Base-by-base conservation (phyloP, 2,888 invertebrate species). In the Trichogramma dendrolimi region DNA sequence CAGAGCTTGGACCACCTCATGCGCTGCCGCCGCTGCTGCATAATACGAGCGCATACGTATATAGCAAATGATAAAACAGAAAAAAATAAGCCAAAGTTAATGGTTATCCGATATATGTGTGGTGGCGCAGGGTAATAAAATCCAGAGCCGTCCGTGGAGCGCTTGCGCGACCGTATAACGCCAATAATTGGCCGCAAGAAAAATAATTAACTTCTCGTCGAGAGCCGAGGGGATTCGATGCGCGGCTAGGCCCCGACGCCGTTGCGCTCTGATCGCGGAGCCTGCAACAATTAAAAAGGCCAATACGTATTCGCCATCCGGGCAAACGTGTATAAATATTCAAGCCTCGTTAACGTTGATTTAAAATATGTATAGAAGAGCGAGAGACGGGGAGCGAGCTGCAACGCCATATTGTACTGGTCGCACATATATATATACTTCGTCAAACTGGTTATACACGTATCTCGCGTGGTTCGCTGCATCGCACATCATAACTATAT, bases 261-360 rank as follows among this genome's bases (percentile, higher is more conserved):
- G 27, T 27, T 27, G 27, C 27, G 27, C 27, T 27, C 27, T 27
- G 27, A 27, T 27, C 27, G 27, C 27, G 27, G 27, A 27, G 27
- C 27, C 27, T 27, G 47, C 41, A 40, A 52, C 48, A 58, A 62
- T 58, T 46, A 58, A 62, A 44, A 58, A 54, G 49, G 14, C 38
- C 11, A 41, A 10, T 27, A 48, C 38, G 14, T 40, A 27, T 27
- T 27, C 27, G 27, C 27, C 27, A 27, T 27, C 27, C 27, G 27
- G 27, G 27, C 41, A 47, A 11, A 5, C 14, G 6, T 48, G 40
- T 49, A 57, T 60, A 60, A 57, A 57, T 63, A 59, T 52, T 27
- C 43, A 10, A 49, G 40, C 11, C 43, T 57, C 60, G 58, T 54
- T 55, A 58, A 50, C 14, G 7, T 6, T 51, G 60, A 63, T 60